Percentiles rank a stretch among this genome's conserved stretches.
Evolutionary conservation across 92 coral and sea anemone genomes (phyloP).

Genomic region (Phenganax stokvisi): DNA sequence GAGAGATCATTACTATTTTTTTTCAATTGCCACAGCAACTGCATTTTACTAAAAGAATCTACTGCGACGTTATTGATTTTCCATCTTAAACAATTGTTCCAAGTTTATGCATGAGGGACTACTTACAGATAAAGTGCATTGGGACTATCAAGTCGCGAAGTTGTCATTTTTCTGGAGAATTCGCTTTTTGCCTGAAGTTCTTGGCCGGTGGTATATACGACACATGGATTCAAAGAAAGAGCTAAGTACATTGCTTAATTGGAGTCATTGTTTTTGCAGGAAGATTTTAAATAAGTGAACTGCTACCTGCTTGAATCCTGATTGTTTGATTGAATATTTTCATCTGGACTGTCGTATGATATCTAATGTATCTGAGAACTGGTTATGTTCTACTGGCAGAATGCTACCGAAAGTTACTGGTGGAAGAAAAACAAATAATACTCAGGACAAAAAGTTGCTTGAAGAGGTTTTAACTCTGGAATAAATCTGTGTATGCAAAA

Average conservation of each 20-base stretch:
- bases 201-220: slow-evolving; percentile 61
- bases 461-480: neutral
- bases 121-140: slow-evolving; percentile 46
- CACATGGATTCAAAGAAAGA: slow-evolving; percentile 34
- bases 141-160: slow-evolving; percentile 48
- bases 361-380: slow-evolving; percentile 44
- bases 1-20: slow-evolving; percentile 47
- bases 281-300: neutral
- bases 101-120: slow-evolving; percentile 49
- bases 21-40: slow-evolving; percentile 58
- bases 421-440: neutral
- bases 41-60: slow-evolving; percentile 34
- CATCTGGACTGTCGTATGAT: slow-evolving; percentile 48
- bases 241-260: neutral
- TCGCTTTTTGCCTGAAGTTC: slow-evolving; percentile 55
- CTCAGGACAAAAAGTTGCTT: neutral
- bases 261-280: slow-evolving; percentile 37
- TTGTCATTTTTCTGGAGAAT: slow-evolving; percentile 46
- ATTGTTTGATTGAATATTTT: slow-evolving; percentile 37
- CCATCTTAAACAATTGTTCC: slow-evolving; percentile 33
- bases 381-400: slow-evolving; percentile 62
- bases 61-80: slow-evolving; percentile 59
- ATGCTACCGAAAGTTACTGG: slow-evolving; percentile 44
- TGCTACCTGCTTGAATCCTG: slow-evolving; percentile 24
- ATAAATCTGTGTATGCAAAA: neutral